phyloP scores from a whole-genome alignment of 2,113 vertebrate genomes.

The Coptodon bakossiorum region DNA sequence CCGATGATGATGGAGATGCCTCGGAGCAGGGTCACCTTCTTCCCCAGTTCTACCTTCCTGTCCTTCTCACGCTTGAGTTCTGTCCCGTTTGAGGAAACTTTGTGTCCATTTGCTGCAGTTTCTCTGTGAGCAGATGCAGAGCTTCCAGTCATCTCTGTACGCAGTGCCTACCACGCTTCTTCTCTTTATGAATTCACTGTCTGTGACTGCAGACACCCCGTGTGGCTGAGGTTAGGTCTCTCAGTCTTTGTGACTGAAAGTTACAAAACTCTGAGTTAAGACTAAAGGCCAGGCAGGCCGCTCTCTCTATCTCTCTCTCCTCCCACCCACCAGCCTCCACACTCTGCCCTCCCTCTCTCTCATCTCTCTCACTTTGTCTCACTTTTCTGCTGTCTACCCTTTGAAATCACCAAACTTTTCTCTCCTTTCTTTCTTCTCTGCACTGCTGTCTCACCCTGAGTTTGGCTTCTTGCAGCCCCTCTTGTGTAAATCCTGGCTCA shows the following conservation, averaged over 20 bases:
- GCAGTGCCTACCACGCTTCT: background rate
- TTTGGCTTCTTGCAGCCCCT: background rate
- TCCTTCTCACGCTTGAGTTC: constrained; percentile 12
- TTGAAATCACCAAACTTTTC: background rate
- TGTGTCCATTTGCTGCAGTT: background rate
- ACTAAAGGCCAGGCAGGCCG: background rate
- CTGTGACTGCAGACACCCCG: background rate
- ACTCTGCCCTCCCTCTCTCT: background rate
- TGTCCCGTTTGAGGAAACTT: background rate
- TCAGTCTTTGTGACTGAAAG: background rate
- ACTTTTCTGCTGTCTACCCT: background rate
- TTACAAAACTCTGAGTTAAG: background rate
- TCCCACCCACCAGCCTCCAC: background rate
- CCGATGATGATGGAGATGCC: constrained; percentile 93
- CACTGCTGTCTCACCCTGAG: background rate
- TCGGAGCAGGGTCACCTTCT: constrained; percentile 88
- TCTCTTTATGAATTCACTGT: background rate
- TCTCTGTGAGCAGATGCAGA: constrained; percentile 56
- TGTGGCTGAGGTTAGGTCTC: background rate
- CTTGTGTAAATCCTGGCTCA: background rate
- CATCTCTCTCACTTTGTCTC: background rate
- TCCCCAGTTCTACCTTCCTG: constrained; percentile 80
- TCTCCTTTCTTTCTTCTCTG: background rate
- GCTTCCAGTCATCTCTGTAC: constrained; percentile 73
- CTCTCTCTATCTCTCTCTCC: background rate